These are phyloP conservation scores for Agrochola macilenta DNA, from an alignment of 2,888 invertebrate genomes.

Conservation along the genomic window DNA sequence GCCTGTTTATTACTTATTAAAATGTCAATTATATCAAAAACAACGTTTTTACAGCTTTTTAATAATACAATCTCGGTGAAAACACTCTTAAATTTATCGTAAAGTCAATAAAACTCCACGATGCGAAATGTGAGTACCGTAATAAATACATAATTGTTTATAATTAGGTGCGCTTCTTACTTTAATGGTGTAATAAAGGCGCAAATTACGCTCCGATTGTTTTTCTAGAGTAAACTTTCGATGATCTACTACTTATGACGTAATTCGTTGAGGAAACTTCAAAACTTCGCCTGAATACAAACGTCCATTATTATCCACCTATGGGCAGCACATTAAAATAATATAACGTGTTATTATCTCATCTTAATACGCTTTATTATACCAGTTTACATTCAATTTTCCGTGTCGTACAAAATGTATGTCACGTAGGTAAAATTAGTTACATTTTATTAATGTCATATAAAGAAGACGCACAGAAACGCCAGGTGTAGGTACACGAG, in stretches of 20 bases:
- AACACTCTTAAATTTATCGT: constrained; percentile 62
- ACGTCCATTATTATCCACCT: constrained; percentile 22
- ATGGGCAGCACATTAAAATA: constrained; percentile 29
- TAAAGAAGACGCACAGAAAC: constrained; percentile 65
- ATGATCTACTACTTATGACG: constrained; percentile 63
- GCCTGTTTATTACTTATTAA: neutral
- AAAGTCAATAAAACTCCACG: constrained; percentile 62
- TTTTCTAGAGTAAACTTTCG: constrained; percentile 72
- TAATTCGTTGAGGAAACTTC: constrained; percentile 6
- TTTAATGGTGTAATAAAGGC: constrained; percentile 84
- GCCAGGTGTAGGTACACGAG: constrained; percentile 81
- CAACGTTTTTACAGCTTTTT: constrained; percentile 29
- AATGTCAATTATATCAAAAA: constrained; percentile 21
- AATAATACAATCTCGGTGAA: constrained; percentile 57
- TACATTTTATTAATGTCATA: constrained; percentile 72
- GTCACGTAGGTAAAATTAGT: constrained; percentile 51
- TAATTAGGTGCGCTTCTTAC: constrained; percentile 83
- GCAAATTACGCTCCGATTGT: constrained; percentile 79
- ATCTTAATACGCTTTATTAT: constrained; percentile 24
- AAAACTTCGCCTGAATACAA: constrained; percentile 34
- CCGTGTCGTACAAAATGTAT: constrained; percentile 34
- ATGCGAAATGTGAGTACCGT: constrained; percentile 72
- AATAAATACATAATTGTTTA: constrained; percentile 84
- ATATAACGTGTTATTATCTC: constrained; percentile 34
- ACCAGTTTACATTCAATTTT: constrained; percentile 17